Evolutionary conservation across 2,113 vertebrate species (phyloP).

Genomic region (Forbesichthys papilliferus): DNA sequence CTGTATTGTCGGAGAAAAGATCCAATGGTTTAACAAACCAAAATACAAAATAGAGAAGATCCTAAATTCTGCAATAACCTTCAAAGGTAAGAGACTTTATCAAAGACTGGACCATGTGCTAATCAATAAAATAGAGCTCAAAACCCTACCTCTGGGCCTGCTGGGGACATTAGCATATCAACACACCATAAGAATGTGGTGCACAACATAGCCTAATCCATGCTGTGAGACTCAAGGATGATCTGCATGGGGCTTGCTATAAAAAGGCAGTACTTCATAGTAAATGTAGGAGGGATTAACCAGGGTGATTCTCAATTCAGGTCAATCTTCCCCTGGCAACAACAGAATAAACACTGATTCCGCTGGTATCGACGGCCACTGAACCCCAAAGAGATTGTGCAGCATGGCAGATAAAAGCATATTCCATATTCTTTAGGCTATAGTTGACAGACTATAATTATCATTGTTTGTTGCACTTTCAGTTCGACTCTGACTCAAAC

Average conservation of each 20-base stretch:
- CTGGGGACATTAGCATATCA: not conserved
- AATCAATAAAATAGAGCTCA: not conserved
- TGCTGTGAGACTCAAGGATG: constrained; percentile 34
- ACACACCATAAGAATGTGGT: not conserved
- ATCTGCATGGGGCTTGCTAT: constrained; percentile 26
- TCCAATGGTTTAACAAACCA: not conserved
- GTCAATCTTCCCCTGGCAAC: constrained; percentile 64
- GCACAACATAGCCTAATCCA: constrained; percentile 50
- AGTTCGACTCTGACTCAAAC: constrained; percentile 5
- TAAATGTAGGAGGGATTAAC: constrained; percentile 71
- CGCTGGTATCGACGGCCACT: constrained; percentile 55
- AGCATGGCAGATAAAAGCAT: constrained; percentile 25
- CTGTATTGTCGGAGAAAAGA: not conserved
- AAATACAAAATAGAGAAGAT: not conserved
- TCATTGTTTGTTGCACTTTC: constrained; percentile 30
- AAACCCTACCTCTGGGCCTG: not conserved
- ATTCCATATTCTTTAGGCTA: constrained; percentile 4
- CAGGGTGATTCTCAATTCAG: constrained; percentile 68
- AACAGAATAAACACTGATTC: constrained; percentile 53
- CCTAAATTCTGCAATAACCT: not conserved
- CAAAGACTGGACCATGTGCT: not conserved
- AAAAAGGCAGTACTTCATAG: constrained; percentile 51
- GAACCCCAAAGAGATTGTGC: constrained; percentile 57
- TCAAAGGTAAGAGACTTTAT: not conserved
- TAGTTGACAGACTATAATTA: constrained; percentile 10